phyloP scores from a whole-genome alignment of 1,140 invertebrate genomes.

The Zaprionus africanus region DNA sequence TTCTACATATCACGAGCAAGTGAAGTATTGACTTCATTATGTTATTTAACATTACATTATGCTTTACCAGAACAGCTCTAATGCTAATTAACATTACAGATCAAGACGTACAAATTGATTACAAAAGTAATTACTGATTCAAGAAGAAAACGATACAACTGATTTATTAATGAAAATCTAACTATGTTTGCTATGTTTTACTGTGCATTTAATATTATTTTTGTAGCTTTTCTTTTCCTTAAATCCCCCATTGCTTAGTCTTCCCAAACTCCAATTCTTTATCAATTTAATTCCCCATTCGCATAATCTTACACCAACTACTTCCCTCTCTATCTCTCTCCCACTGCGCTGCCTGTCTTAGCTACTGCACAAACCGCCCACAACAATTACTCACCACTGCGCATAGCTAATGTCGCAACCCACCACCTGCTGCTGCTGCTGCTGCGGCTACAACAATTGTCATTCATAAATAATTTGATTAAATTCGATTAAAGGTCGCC shows the following conservation, averaged over 20 bases:
- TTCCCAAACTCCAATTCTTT: background rate
- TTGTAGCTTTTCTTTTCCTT: background rate
- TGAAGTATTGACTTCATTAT: too few species aligned
- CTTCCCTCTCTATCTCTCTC: background rate
- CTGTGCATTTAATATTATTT: too few species aligned
- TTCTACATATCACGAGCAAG: too few species aligned
- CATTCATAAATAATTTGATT: conserved; percentile 77
- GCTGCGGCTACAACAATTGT: conserved; percentile 49
- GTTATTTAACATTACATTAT: too few species aligned
- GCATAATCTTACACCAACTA: background rate
- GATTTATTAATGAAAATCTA: too few species aligned
- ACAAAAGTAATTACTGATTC: too few species aligned
- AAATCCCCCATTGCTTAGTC: background rate
- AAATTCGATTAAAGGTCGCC: conserved; percentile 63
- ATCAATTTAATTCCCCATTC: background rate
- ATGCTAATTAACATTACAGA: too few species aligned
- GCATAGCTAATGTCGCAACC: conserved; percentile 14
- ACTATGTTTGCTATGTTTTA: too few species aligned
- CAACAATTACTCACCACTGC: conserved; percentile 31
- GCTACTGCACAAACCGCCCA: conserved; percentile 13
- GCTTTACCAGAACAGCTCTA: too few species aligned
- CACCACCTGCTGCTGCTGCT: background rate
- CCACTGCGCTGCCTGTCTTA: conserved; percentile 6
- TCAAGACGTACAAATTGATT: too few species aligned
- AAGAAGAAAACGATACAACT: too few species aligned